These are phyloP conservation scores for Eilema caniola DNA, from an alignment of 2,888 invertebrate genomes.

Conservation along the genomic window DNA sequence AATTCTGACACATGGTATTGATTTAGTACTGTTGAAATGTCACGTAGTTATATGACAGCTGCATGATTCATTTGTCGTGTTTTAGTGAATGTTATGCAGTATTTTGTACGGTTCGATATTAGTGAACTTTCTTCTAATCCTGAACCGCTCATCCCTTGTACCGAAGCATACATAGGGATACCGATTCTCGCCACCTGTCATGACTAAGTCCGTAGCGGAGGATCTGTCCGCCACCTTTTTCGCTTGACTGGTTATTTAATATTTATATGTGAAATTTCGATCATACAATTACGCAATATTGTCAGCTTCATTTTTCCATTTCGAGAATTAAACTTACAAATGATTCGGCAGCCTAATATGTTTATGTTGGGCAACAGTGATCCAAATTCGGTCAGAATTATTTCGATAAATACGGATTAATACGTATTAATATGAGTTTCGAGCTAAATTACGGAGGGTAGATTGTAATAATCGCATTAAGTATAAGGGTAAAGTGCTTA, in stretches of 20 bases:
- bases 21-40: too few species aligned
- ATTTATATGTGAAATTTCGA: slow-evolving; percentile 59
- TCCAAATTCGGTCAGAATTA: slow-evolving; percentile 1
- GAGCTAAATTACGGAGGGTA: slow-evolving; percentile 9
- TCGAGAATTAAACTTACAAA: background rate
- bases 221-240: slow-evolving; percentile 63
- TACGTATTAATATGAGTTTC: slow-evolving; percentile 17
- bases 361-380: background rate
- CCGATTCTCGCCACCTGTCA: slow-evolving; percentile 57
- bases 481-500: slow-evolving; percentile 17
- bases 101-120: background rate
- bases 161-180: slow-evolving; percentile 35
- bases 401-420: slow-evolving; percentile 35
- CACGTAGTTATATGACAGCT: too few species aligned
- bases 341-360: background rate
- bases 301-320: slow-evolving; percentile 2
- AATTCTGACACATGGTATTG: too few species aligned
- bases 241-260: slow-evolving; percentile 63
- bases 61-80: too few species aligned
- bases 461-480: slow-evolving; percentile 42
- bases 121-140: background rate
- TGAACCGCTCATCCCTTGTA: slow-evolving; percentile 34
- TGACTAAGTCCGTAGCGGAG: slow-evolving; percentile 49
- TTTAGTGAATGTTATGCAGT: too few species aligned
- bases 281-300: background rate